Conservation (phyloP, 2,113 vertebrate genomes). For the Ceratotherium simum region DNA sequence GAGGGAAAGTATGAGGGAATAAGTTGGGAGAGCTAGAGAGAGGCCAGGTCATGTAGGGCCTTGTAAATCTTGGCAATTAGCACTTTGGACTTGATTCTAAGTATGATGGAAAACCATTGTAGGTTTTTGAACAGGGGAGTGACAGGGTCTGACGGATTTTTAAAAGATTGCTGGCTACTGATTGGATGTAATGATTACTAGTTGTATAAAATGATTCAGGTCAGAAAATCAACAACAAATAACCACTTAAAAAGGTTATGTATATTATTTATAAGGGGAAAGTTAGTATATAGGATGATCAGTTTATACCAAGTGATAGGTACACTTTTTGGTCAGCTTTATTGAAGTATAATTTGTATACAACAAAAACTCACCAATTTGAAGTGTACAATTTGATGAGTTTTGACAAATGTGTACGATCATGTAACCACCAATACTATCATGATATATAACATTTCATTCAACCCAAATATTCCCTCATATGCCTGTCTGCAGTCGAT, state of each 20-base stretch:
- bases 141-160: not conserved
- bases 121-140: not conserved
- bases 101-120: not conserved
- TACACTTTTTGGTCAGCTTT: conserved; percentile 3
- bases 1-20: not conserved
- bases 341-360: not conserved
- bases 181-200: not conserved
- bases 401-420: conserved; percentile 14
- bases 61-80: not conserved
- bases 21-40: not conserved
- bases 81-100: conserved; percentile 19
- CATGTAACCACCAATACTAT: not conserved
- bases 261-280: conserved; percentile 29
- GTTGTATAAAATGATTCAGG: not conserved
- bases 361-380: conserved; percentile 5
- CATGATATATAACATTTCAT: not conserved
- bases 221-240: conserved; percentile 10
- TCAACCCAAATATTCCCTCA: not conserved
- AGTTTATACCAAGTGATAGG: not conserved
- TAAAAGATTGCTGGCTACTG: not conserved
- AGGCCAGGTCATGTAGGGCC: not conserved
- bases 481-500: not conserved
- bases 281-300: not conserved
- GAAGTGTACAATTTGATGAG: conserved; percentile 20
- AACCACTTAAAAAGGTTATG: not conserved